Evolutionary conservation across 2,888 invertebrate genomes (phyloP).

Genomic region (Syrista parreyssii): DNA sequence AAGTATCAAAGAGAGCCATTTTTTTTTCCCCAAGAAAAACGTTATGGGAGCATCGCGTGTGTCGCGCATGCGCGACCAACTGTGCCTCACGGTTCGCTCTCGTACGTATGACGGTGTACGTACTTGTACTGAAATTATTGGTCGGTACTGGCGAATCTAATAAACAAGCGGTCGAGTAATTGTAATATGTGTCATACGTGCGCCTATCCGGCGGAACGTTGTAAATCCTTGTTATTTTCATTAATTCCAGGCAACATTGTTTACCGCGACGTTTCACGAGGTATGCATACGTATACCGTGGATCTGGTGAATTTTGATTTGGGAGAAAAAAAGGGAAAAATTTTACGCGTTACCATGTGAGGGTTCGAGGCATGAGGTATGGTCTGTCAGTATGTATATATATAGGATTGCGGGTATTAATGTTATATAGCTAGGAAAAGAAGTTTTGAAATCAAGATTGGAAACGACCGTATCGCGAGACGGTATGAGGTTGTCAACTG

Average conservation of each 20-base stretch:
- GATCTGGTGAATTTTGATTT: too few relatives aligned
- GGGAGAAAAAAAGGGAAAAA: too few relatives aligned
- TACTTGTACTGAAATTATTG: slow-evolving; percentile 29
- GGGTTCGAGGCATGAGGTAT: too few relatives aligned
- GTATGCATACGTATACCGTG: neutral
- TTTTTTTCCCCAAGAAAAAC: neutral
- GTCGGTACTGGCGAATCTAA: slow-evolving; percentile 58
- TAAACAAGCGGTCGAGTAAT: slow-evolving; percentile 42
- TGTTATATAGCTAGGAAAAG: too few relatives aligned
- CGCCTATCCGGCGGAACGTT: slow-evolving; percentile 14
- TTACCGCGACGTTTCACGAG: neutral
- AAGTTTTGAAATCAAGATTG: too few relatives aligned
- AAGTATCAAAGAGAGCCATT: too few relatives aligned
- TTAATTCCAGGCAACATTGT: slow-evolving; percentile 31
- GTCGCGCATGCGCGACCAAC: slow-evolving; percentile 31
- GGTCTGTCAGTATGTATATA: too few relatives aligned
- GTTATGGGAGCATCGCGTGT: slow-evolving; percentile 39
- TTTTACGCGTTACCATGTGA: too few relatives aligned
- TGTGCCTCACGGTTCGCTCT: slow-evolving; percentile 25
- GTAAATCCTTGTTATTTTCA: slow-evolving; percentile 36
- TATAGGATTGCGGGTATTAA: too few relatives aligned
- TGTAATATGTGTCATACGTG: neutral
- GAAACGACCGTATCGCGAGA: too few relatives aligned
- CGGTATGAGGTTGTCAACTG: slow-evolving; percentile 43
- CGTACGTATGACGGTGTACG: slow-evolving; percentile 19